phyloP scores from a whole-genome alignment of 1,140 invertebrate species.

The Plodia interpunctella region DNA sequence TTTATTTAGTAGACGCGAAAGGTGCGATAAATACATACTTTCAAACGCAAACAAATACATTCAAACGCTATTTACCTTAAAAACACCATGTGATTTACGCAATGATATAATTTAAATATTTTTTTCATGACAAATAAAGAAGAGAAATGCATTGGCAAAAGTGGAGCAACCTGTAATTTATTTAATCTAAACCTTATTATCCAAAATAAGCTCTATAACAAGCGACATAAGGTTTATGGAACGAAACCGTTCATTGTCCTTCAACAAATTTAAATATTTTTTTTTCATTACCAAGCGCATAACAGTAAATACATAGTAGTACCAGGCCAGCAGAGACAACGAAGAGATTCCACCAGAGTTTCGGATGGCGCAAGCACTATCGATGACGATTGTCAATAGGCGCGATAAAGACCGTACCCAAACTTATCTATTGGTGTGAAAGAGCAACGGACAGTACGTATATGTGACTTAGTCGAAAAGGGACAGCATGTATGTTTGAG shows the following conservation, averaged over 20 bases:
- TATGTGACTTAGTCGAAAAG: background rate
- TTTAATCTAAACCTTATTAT: background rate
- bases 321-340: constrained; percentile 55
- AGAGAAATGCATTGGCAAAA: constrained; percentile 15
- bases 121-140: background rate
- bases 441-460: background rate
- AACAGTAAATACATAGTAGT: constrained; percentile 69
- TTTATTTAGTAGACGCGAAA: constrained; percentile 12
- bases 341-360: constrained; percentile 33
- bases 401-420: constrained; percentile 15
- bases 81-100: too few relatives aligned
- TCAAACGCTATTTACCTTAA: constrained; percentile 17
- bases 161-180: constrained; percentile 26
- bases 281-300: constrained; percentile 55
- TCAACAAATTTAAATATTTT: constrained; percentile 43
- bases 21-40: constrained; percentile 11
- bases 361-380: constrained; percentile 39
- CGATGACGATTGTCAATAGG: constrained; percentile 25
- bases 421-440: constrained; percentile 1
- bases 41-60: too few relatives aligned
- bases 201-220: constrained; percentile 10
- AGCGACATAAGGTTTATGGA: background rate
- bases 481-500: background rate
- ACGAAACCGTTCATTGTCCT: constrained; percentile 17
- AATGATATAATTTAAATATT: background rate